phyloP scores from a whole-genome alignment of 2,113 vertebrate genomes.

The Otolemur garnettii region DNA sequence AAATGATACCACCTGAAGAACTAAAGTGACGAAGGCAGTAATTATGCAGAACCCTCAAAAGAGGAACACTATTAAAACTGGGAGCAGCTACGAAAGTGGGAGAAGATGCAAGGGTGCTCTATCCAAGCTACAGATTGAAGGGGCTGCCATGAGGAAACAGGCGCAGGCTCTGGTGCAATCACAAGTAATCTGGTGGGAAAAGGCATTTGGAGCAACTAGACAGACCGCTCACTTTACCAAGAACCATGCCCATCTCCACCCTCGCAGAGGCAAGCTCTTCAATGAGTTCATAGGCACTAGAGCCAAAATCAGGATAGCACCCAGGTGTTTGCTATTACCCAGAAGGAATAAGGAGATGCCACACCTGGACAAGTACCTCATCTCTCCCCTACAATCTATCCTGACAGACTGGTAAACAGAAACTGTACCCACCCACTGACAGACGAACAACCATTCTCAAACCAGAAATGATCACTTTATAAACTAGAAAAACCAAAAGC shows the following conservation, averaged over 20 bases:
- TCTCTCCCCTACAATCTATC: not conserved
- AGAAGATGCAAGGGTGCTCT: not conserved
- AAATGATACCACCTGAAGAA: not conserved
- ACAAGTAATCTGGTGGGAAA: not conserved
- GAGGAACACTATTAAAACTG: not conserved
- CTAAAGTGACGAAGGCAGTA: not conserved
- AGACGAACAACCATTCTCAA: not conserved
- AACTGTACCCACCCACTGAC: not conserved
- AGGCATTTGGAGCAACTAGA: not conserved
- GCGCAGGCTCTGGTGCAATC: not conserved
- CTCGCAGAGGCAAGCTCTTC: not conserved
- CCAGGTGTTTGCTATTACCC: not conserved
- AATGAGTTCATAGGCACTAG: not conserved
- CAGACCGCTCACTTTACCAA: not conserved
- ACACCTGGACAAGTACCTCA: not conserved
- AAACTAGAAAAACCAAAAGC: constrained; percentile 16
- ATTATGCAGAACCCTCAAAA: not conserved
- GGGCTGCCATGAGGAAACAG: not conserved
- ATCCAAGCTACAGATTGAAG: not conserved
- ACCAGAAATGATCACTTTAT: not conserved
- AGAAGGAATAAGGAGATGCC: not conserved
- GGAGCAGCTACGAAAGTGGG: not conserved
- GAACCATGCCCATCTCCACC: not conserved
- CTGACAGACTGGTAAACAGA: not conserved
- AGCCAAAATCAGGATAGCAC: not conserved